Evolutionary conservation across 2,113 vertebrate genomes (phyloP).

Genomic region (human): GRCh38 chr5:110106501-110107000

Average conservation of each 20-base stretch:
- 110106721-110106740: neutral
- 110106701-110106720: neutral
- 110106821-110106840: neutral
- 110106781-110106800: neutral
- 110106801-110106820: neutral
- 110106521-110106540: too few relatives aligned
- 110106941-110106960: neutral
- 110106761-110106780: neutral
- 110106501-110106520: too few relatives aligned
- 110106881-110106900: neutral
- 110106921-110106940: neutral
- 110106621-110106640: neutral
- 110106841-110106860: neutral
- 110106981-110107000: neutral
- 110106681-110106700: neutral
- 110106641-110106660: neutral
- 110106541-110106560: too few relatives aligned
- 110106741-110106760: neutral
- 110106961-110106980: conserved; percentile 28
- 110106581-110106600: too few relatives aligned
- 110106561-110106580: too few relatives aligned
- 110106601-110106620: too few relatives aligned
- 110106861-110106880: neutral
- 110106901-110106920: neutral
- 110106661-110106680: neutral